Conservation (phyloP, 2,797 vertebrate species). For the Enteromius argenteus region DNA sequence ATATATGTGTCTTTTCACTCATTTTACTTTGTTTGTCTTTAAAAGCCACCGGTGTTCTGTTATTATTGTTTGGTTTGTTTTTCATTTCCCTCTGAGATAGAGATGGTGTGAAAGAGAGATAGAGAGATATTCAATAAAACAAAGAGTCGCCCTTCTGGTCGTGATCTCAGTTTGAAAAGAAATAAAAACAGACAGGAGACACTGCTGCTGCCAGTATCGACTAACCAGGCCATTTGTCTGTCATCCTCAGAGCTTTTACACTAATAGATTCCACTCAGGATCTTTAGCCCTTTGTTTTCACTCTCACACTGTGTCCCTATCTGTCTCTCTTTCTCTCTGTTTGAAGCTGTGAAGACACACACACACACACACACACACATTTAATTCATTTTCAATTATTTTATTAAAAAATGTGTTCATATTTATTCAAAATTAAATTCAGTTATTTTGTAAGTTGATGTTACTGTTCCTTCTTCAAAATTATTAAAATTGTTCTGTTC, state of each 20-base stretch:
- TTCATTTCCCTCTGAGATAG: background rate
- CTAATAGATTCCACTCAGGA: conserved; percentile 41
- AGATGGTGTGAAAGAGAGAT: background rate
- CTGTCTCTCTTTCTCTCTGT: conserved; percentile 4
- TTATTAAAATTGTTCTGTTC: too few species aligned
- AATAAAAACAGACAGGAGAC: conserved; percentile 41
- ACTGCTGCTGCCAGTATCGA: conserved; percentile 40
- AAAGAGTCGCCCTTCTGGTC: conserved; percentile 31
- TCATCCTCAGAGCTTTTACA: conserved; percentile 42
- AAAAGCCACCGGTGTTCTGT: background rate
- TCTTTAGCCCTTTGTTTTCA: conserved; percentile 21
- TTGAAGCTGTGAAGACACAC: conserved; percentile 11
- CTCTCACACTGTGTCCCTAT: background rate
- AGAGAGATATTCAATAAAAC: conserved; percentile 28
- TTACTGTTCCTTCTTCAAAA: background rate
- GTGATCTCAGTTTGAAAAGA: conserved; percentile 29
- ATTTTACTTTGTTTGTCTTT: background rate
- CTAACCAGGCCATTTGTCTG: conserved; percentile 34
- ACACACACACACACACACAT: background rate
- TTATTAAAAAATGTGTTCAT: background rate
- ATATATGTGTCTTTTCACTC: background rate
- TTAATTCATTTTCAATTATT: background rate
- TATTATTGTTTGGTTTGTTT: background rate
- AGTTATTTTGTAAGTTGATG: background rate
- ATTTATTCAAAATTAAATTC: background rate